Evolutionary conservation across 92 coral and sea anemone genomes (phyloP).

Genomic region (Virgularia gustaviana): DNA sequence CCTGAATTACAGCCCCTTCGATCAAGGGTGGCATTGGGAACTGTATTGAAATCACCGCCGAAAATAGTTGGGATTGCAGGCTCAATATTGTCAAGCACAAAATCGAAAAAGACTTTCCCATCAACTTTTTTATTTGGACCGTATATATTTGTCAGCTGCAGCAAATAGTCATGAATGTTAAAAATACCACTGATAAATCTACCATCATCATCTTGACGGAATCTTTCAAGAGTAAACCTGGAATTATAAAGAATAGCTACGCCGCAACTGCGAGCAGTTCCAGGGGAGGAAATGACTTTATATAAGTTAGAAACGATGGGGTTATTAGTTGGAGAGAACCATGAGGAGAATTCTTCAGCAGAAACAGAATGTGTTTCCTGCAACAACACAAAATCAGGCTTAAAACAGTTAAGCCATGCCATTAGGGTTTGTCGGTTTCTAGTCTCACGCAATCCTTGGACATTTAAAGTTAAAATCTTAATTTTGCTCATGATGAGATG

Average conservation of each 20-base stretch:
- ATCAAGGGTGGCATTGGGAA: background rate
- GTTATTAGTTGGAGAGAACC: background rate
- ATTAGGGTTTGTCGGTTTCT: background rate
- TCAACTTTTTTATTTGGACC: conserved; percentile 3
- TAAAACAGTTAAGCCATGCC: conserved; percentile 9
- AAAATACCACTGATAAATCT: conserved; percentile 10
- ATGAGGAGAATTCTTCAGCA: conserved; percentile 6
- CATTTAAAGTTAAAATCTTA: background rate
- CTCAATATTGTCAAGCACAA: background rate
- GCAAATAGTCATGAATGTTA: background rate
- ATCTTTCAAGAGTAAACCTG: background rate
- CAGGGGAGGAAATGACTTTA: background rate
- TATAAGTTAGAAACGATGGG: background rate
- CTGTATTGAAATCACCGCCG: too few relatives aligned
- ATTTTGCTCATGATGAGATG: too few relatives aligned
- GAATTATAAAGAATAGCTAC: conserved; percentile 4
- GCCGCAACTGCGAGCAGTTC: conserved; percentile 2
- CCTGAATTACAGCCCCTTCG: background rate
- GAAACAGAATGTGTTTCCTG: conserved; percentile 17
- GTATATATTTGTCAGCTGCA: background rate
- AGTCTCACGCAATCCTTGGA: background rate
- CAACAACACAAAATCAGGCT: conserved; percentile 4
- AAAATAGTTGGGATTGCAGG: background rate
- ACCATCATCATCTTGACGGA: background rate
- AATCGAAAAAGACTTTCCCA: conserved; percentile 19